phyloP scores from a whole-genome alignment of 2,888 invertebrate species.

The Eupelmus urozonus region DNA sequence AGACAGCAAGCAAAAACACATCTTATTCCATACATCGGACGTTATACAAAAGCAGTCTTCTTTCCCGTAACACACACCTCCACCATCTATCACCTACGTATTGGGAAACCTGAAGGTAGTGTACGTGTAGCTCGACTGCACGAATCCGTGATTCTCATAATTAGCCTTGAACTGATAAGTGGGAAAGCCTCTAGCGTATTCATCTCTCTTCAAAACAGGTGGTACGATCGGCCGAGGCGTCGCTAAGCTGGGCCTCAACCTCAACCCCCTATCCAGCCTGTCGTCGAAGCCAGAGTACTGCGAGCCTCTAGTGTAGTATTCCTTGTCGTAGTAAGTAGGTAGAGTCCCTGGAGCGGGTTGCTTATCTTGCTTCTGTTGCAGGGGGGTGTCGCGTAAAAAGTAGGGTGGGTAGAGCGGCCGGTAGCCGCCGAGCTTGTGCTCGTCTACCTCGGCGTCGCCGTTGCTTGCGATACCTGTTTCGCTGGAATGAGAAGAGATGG shows the following conservation, averaged over 20 bases:
- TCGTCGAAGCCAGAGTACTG: not conserved
- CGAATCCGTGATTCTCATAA: no score
- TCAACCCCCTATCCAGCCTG: not conserved
- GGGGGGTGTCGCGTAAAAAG: conserved; percentile 36
- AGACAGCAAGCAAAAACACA: no score
- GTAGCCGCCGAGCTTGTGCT: conserved; percentile 52
- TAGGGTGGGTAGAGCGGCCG: conserved; percentile 58
- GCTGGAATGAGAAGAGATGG: not conserved
- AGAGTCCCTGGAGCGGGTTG: not conserved
- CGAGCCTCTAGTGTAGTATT: conserved; percentile 55
- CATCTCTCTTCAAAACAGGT: not conserved
- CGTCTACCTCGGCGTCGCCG: conserved; percentile 18
- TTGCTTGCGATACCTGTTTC: not conserved
- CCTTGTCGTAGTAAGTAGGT: conserved; percentile 50
- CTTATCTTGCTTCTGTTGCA: not conserved
- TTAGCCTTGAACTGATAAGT: not conserved
- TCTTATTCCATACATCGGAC: no score
- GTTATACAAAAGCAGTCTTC: no score
- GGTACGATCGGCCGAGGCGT: not conserved
- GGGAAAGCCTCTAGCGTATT: not conserved
- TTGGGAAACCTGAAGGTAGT: not conserved
- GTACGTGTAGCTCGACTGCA: not conserved
- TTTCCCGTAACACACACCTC: no score
- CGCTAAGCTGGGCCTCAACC: not conserved
- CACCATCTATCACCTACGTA: not conserved